Conservation (phyloP, 2,888 invertebrate genomes). For the Platycheirus rosarum region DNA sequence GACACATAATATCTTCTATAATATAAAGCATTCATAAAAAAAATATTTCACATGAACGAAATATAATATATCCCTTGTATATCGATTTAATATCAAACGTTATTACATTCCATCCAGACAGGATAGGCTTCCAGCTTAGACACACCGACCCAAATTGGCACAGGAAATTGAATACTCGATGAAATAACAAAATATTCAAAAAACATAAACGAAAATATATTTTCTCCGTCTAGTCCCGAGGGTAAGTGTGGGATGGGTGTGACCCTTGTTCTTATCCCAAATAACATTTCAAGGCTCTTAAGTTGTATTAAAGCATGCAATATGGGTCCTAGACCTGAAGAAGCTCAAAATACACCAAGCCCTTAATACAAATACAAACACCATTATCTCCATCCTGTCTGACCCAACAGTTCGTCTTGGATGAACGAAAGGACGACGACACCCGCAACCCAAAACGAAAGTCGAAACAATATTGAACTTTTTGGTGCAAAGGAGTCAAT, state of each 20-base stretch:
- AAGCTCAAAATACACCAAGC: constrained; percentile 23
- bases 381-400: constrained; percentile 65
- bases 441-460: neutral
- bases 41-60: neutral
- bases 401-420: constrained; percentile 55
- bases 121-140: neutral
- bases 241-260: neutral
- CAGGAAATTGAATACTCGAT: constrained; percentile 41
- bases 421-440: constrained; percentile 27
- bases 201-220: neutral
- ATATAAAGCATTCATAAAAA: neutral
- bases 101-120: neutral
- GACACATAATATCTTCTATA: too few species aligned
- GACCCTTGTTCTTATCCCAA: constrained; percentile 11
- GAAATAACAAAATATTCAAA: constrained; percentile 43
- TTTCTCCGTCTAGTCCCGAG: constrained; percentile 3
- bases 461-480: constrained; percentile 31
- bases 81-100: constrained; percentile 1
- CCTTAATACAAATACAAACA: constrained; percentile 65
- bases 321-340: constrained; percentile 35
- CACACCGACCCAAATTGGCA: constrained; percentile 21
- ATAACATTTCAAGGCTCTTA: constrained; percentile 20
- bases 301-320: constrained; percentile 14
- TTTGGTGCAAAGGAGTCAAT: constrained; percentile 30
- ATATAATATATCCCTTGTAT: neutral